Conservation (phyloP, 2,797 vertebrate species). For the Notolabrus celidotus region DNA sequence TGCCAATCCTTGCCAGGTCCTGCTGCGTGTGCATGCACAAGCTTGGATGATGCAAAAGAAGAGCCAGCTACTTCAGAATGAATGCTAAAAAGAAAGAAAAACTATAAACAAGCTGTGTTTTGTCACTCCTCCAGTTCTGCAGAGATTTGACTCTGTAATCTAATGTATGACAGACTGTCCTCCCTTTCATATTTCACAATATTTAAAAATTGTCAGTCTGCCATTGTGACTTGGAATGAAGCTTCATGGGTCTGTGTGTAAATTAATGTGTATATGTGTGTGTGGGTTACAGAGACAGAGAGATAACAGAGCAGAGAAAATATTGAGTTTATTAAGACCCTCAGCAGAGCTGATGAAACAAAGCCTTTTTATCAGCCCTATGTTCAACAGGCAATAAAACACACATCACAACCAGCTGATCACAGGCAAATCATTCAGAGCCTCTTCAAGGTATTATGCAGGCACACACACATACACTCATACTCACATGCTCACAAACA, state of each 20-base stretch:
- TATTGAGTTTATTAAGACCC: conserved; percentile 42
- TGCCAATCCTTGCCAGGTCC: no score
- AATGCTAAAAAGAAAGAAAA: background rate
- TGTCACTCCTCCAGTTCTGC: background rate
- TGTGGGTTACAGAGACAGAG: conserved; percentile 19
- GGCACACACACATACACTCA: conserved; percentile 32
- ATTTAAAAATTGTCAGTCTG: conserved; percentile 14
- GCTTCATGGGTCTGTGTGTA: conserved; percentile 20
- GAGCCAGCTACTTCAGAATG: no score
- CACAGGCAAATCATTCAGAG: conserved; percentile 47
- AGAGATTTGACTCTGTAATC: conserved; percentile 12
- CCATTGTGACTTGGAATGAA: conserved; percentile 17
- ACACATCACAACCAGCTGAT: conserved; percentile 67
- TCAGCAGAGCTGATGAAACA: conserved; percentile 47
- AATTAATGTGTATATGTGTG: conserved; percentile 1
- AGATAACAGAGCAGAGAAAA: conserved; percentile 27
- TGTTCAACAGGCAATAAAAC: conserved; percentile 65
- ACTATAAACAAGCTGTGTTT: conserved; percentile 7
- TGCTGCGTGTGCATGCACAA: no score
- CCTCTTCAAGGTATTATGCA: conserved; percentile 52
- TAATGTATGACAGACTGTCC: conserved; percentile 5
- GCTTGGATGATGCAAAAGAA: no score
- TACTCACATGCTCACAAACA: conserved; percentile 43
- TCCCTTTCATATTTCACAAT: conserved; percentile 17
- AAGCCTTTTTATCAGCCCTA: conserved; percentile 51